Percentiles rank a stretch among this genome's conserved stretches.
phyloP scores from a whole-genome alignment of 2,888 invertebrate genomes.

The Drosophila putrida region DNA sequence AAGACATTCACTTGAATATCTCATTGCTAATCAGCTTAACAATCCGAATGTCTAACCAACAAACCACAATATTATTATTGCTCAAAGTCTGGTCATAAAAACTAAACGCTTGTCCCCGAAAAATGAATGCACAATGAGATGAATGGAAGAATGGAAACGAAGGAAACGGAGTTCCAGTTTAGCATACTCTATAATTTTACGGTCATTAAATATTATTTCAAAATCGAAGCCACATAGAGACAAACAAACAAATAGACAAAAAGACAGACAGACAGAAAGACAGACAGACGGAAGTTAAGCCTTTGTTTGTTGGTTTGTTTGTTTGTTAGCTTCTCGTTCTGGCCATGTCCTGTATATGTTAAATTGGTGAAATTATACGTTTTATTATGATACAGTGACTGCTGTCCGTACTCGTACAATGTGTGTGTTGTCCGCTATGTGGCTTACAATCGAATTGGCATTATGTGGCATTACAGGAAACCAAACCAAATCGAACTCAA shows the following conservation, averaged over 20 bases:
- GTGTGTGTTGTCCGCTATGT: constrained; percentile 42
- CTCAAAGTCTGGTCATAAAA: constrained; percentile 53
- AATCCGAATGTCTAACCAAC: constrained; percentile 44
- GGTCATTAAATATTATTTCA: constrained; percentile 81
- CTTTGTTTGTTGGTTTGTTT: constrained; percentile 47
- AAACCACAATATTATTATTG: constrained; percentile 69
- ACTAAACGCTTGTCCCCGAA: constrained; percentile 41
- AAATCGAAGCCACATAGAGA: constrained; percentile 64
- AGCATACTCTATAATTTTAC: constrained; percentile 76
- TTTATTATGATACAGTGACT: constrained; percentile 75
- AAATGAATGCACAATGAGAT: constrained; percentile 23
- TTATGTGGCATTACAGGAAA: constrained; percentile 77
- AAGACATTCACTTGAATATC: constrained; percentile 7
- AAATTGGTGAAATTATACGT: constrained; percentile 71
- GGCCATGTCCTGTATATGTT: constrained; percentile 42
- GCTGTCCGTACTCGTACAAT: constrained; percentile 8
- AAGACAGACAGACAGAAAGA: background rate
- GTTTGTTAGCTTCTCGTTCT: constrained; percentile 17
- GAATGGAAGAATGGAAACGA: constrained; percentile 7
- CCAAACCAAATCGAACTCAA: constrained; percentile 43
- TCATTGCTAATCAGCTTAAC: constrained; percentile 67
- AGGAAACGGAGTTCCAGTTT: constrained; percentile 52
- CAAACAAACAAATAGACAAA: constrained; percentile 4
- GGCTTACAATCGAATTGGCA: constrained; percentile 81
- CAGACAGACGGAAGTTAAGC: constrained; percentile 45